Percentiles rank a stretch among this genome's conserved stretches.
phyloP scores from a whole-genome alignment of 2,888 invertebrate genomes.

The Pammene aurita region DNA sequence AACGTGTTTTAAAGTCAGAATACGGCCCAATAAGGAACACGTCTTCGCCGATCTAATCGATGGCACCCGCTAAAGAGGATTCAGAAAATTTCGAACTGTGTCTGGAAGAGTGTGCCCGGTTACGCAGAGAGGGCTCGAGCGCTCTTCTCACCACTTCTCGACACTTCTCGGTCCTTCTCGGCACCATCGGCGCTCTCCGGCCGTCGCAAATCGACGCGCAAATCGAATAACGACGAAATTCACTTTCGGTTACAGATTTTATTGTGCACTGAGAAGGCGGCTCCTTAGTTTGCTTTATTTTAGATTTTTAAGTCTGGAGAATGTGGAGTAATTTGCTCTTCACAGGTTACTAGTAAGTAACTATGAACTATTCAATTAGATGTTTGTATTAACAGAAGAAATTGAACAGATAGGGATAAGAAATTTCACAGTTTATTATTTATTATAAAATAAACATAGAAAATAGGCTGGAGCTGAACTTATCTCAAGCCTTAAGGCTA shows the following conservation, averaged over 20 bases:
- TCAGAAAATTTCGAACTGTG: conserved; percentile 30
- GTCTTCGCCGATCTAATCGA: conserved; percentile 21
- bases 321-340: conserved; percentile 6
- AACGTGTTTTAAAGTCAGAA: too few species aligned
- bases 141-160: conserved; percentile 40
- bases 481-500: too few species aligned
- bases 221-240: conserved; percentile 42
- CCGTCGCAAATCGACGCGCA: conserved; percentile 38
- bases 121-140: conserved; percentile 32
- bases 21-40: too few species aligned
- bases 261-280: conserved; percentile 37
- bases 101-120: conserved; percentile 38
- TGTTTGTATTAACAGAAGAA: background rate
- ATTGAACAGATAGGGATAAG: background rate
- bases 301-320: conserved; percentile 6
- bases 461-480: too few species aligned
- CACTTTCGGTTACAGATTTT: conserved; percentile 39
- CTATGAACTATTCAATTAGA: background rate
- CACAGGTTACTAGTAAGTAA: background rate
- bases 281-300: conserved; percentile 20
- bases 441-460: too few species aligned
- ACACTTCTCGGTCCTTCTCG: conserved; percentile 43
- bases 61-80: conserved; percentile 7
- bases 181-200: conserved; percentile 23
- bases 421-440: too few species aligned